Base-by-base conservation (phyloP, 2,113 vertebrate species). In the Oreochromis niloticus region DNA sequence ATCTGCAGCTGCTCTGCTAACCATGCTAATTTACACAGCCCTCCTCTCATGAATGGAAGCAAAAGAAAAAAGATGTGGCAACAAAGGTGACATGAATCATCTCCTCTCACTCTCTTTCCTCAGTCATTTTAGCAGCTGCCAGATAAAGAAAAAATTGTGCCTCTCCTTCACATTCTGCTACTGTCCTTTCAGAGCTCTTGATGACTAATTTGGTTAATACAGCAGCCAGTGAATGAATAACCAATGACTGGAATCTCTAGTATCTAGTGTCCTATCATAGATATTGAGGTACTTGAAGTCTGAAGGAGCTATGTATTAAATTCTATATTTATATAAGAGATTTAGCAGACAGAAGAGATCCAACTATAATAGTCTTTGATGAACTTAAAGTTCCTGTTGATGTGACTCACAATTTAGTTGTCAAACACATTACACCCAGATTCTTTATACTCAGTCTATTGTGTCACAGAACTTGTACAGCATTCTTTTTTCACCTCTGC, bases 1-100 rank as follows among this genome's bases (percentile, higher is more conserved):
- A 87, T 93, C 88, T 91, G 91, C 92, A 91, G 90, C 90, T 87
- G 87, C 93, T 92, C 89, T 75, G 79, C 87, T 88, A 92, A 85
- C 91, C 93, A 83, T 91, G 91, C 75, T 93, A 93, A 93, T 94
- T 93, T 86, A 90, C 91, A 89, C 39, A 61, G 85, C 59, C 73
- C 46, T 81, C 13, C 48, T 82, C 80, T 93, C 86, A 91, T 95
- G 94, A 96, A 95, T 93, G 84, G 80, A 22, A 89, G 68, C 39
- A 22, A 10, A 57, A 73, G 4, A 71, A 81, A 78, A 68, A 59
- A 46, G 55, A 73, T 30, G 68, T 80, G 56, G 87, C 73, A 87
- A 88, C 86, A 89, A 83, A 84, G 88, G 84, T 87, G 85, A 86
- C 86, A 84, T 89, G 84, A 92, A 93, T 92, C 90, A 86, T 78